phyloP scores from a whole-genome alignment of 2,113 vertebrate species.

The Cyprinus carpio region DNA sequence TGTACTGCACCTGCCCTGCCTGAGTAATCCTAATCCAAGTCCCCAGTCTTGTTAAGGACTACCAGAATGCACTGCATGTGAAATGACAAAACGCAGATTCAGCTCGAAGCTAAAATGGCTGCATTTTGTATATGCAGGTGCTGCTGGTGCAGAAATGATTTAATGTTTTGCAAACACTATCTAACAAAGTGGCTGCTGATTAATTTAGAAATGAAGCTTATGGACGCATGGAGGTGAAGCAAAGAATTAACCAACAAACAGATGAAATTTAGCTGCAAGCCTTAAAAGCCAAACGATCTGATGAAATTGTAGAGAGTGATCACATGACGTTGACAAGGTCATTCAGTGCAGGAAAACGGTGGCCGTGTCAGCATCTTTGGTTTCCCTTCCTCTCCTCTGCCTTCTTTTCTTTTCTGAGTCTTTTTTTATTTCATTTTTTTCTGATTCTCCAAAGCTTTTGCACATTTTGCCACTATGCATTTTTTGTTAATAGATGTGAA shows the following conservation, averaged over 20 bases:
- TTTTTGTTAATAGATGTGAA: neutral
- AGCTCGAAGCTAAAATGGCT: neutral
- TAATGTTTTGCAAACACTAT: neutral
- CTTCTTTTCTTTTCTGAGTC: neutral
- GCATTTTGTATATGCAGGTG: neutral
- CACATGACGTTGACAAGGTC: slow-evolving; percentile 42
- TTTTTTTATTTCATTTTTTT: neutral
- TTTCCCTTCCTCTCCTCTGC: slow-evolving; percentile 29
- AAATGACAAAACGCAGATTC: neutral
- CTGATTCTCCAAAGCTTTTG: neutral
- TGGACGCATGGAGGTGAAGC: neutral
- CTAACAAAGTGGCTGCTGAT: neutral
- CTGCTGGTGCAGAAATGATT: neutral
- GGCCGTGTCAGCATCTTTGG: slow-evolving; percentile 2
- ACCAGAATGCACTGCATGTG: slow-evolving; percentile 29
- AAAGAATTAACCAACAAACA: neutral
- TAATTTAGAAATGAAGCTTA: neutral
- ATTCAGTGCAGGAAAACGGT: neutral
- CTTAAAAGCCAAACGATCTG: neutral
- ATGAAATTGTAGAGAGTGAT: neutral
- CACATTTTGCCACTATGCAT: neutral
- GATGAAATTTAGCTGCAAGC: neutral
- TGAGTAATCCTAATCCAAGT: slow-evolving; percentile 59
- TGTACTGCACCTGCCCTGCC: slow-evolving; percentile 23
- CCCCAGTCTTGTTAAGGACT: slow-evolving; percentile 32